These are phyloP conservation scores for Thaumatotibia leucotreta DNA, from an alignment of 1,140 invertebrate species.

Conservation along the genomic window DNA sequence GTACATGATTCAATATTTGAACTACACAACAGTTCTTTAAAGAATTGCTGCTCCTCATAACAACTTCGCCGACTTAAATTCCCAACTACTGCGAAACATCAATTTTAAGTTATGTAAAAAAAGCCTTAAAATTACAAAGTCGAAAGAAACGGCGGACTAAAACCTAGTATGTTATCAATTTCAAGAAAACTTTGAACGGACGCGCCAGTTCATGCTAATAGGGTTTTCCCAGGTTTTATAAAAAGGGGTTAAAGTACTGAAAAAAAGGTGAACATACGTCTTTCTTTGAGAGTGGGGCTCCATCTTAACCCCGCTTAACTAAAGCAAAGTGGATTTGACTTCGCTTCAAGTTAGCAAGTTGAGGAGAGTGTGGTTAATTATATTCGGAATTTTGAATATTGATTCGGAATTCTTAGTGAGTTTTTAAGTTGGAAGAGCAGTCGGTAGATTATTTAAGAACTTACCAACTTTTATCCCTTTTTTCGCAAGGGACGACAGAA, in stretches of 20 bases:
- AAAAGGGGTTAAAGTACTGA: not conserved
- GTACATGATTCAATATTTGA: too few relatives aligned
- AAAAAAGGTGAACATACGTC: not conserved
- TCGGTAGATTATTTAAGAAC: not conserved
- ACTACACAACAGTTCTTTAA: not conserved
- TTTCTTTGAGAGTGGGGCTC: not conserved
- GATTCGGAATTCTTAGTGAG: not conserved
- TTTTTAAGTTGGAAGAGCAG: not conserved
- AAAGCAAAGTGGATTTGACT: constrained; percentile 43
- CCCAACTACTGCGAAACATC: not conserved
- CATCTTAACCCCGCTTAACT: constrained; percentile 34
- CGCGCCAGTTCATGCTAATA: constrained; percentile 33
- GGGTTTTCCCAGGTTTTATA: constrained; percentile 21
- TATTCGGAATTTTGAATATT: not conserved
- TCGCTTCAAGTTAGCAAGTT: constrained; percentile 24
- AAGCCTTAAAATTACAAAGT: constrained; percentile 23
- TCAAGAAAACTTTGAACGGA: constrained; percentile 25
- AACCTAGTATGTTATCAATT: constrained; percentile 38
- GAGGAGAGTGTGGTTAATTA: constrained; percentile 19
- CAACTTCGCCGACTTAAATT: not conserved
- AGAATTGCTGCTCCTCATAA: not conserved
- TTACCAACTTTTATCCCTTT: not conserved
- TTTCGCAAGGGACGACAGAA: too few relatives aligned
- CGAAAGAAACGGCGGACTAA: constrained; percentile 26
- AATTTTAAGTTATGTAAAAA: constrained; percentile 17